Percentiles rank a stretch among this genome's conserved stretches.
These are phyloP conservation scores for Lophochroa leadbeateri DNA, from an alignment of 2,113 vertebrate genomes.

Conservation along the genomic window DNA sequence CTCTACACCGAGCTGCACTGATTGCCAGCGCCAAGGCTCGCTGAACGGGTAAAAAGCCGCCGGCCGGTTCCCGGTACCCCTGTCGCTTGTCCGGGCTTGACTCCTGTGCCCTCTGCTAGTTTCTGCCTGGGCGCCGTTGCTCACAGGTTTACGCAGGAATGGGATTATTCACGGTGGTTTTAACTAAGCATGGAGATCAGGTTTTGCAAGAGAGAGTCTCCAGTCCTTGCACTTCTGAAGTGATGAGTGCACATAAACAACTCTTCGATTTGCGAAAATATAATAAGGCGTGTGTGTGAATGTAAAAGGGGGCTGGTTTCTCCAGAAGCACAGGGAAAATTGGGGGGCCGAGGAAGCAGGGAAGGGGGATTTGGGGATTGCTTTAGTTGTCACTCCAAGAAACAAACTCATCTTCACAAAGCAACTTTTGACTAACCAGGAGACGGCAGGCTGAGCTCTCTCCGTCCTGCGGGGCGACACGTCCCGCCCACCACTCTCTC, in stretches of 20 bases:
- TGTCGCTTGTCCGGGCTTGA: neutral
- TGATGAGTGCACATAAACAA: neutral
- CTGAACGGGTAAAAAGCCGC: neutral
- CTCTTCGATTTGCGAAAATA: neutral
- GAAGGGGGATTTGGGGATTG: no score
- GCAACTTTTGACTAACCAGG: neutral
- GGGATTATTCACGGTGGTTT: neutral
- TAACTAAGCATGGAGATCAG: neutral
- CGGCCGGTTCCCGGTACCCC: neutral
- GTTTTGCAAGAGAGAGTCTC: neutral
- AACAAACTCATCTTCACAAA: neutral
- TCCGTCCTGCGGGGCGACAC: neutral
- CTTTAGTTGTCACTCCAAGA: neutral
- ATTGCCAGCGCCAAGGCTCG: neutral
- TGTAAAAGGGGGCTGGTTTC: neutral
- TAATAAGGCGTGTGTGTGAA: fast-evolving
- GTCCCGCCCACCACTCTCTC: neutral
- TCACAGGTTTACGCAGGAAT: neutral
- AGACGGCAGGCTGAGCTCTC: neutral
- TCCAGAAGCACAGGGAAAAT: neutral
- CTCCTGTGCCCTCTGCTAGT: neutral
- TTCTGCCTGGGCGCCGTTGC: neutral
- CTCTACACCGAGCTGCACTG: neutral
- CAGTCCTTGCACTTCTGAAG: neutral
- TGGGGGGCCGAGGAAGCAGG: fast-evolving